A percentile compares a stretch with the other conserved stretches of the same genome.
Evolutionary conservation across 2,888 invertebrate genomes (phyloP).

Genomic region (Proisotoma minuta): DNA sequence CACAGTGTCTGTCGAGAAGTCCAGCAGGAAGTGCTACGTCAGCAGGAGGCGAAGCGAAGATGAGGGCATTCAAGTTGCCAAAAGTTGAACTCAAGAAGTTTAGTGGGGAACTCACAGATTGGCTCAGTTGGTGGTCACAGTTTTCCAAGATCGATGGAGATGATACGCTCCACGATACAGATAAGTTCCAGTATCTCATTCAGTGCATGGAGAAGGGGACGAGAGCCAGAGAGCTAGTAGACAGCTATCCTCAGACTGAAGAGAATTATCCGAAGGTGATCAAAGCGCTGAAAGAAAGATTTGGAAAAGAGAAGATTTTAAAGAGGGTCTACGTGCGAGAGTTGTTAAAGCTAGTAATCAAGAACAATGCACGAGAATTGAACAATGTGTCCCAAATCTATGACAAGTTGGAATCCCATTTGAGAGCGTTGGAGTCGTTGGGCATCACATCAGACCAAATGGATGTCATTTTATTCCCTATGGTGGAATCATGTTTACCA

Average conservation of each 20-base stretch:
- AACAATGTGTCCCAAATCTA: background rate
- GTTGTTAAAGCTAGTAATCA: background rate
- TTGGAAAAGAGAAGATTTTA: background rate
- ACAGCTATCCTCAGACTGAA: background rate
- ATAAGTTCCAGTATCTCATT: background rate
- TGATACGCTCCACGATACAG: background rate
- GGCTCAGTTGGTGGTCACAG: background rate
- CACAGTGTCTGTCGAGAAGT: background rate
- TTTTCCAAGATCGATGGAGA: background rate
- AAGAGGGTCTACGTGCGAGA: background rate
- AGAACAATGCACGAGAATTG: background rate
- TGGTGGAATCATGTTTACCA: slow-evolving; percentile 7
- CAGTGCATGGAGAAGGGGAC: background rate
- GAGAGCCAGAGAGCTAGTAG: background rate
- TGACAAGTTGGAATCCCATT: background rate
- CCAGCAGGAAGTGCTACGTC: background rate
- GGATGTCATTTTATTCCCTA: background rate
- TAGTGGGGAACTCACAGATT: background rate
- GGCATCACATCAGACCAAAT: background rate
- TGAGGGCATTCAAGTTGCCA: background rate
- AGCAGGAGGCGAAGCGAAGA: background rate
- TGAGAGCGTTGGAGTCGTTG: slow-evolving; percentile 3
- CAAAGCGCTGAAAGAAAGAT: background rate
- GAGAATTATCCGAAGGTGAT: background rate
- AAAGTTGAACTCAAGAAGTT: background rate